Evolutionary conservation across 2,888 invertebrate species (phyloP), one percentile per base, ranked within the genome.

Genomic region (Belgica antarctica): DNA sequence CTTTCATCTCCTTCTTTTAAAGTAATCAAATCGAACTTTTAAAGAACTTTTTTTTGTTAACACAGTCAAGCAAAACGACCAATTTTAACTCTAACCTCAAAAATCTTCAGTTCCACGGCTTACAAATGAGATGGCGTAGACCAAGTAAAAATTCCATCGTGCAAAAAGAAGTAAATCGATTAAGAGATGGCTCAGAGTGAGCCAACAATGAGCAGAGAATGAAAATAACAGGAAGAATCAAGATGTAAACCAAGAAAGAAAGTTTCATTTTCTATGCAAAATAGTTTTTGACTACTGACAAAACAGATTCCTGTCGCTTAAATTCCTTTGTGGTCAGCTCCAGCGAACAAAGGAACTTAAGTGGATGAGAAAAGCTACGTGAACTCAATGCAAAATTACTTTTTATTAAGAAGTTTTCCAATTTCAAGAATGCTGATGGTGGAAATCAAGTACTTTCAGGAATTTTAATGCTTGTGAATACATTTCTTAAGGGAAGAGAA

Each of bases 231-330:
- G 22, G 52, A 52, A 52, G 22, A 52, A 19, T 52, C 2, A 8
- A 52, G 22, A 22, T 17, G 15, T 10, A 52, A 52, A 52, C 52
- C n/a, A n/a, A n/a, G n/a, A n/a, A n/a, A n/a, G n/a, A n/a, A n/a
- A n/a, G n/a, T n/a, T n/a, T n/a, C n/a, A n/a, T 52, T 52, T 52
- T 52, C 52, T 52, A 52, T 52, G 52, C 52, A 17, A 17, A 52
- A 52, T 52, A 52, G 52, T 52, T 52, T 52, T 52, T 22, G 22
- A 52, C 52, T 52, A 52, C 52, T 52, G 17, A 22, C 3, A 10
- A 52, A 52, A 22, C 52, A 52, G 22, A 52, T 22, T 52, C 22
- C 52, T 52, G 17, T 52, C 52, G 3, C 22, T 52, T 52, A 52
- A 5, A n/a, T 15, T 41, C 15, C 41, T n/a, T n/a, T n/a, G n/a